These are phyloP conservation scores for Encarsia formosa DNA, from an alignment of 2,888 invertebrate genomes.

Conservation along the genomic window DNA sequence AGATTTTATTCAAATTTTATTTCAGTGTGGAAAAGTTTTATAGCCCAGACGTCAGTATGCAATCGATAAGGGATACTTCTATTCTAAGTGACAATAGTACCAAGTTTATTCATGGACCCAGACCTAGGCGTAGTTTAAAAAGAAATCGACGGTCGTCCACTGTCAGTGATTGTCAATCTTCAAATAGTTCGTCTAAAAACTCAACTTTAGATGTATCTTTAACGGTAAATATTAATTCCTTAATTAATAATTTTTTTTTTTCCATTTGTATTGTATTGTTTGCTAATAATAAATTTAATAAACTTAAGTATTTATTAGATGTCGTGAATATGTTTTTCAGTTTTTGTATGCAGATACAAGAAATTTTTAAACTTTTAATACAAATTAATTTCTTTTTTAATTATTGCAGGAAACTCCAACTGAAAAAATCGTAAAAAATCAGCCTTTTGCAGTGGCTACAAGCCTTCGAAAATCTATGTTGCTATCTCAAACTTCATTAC, in stretches of 20 bases:
- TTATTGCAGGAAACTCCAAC: conserved; percentile 9
- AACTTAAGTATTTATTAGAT: no score
- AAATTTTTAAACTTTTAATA: no score
- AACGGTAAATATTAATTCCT: no score
- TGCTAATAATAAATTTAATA: no score
- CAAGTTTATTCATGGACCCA: conserved; percentile 27
- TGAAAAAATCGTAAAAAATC: no score
- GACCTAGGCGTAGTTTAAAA: conserved; percentile 40
- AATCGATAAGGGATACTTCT: conserved; percentile 32
- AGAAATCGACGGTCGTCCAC: conserved; percentile 29
- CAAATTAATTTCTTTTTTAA: neutral
- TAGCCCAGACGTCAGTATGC: conserved; percentile 31
- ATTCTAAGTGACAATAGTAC: conserved; percentile 32
- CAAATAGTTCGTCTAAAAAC: conserved; percentile 1
- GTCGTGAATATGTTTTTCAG: no score
- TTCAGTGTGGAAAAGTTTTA: conserved; percentile 27
- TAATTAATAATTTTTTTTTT: no score
- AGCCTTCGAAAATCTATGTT: conserved; percentile 6
- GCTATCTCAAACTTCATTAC: conserved; percentile 21
- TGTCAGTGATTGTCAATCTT: conserved; percentile 12
- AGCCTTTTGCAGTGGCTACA: neutral
- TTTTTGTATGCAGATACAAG: no score
- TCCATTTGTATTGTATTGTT: no score
- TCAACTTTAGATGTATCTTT: no score
- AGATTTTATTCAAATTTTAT: neutral